phyloP scores from a whole-genome alignment of 64 coral and sea anemone species.

The Trachythela sp. region DNA sequence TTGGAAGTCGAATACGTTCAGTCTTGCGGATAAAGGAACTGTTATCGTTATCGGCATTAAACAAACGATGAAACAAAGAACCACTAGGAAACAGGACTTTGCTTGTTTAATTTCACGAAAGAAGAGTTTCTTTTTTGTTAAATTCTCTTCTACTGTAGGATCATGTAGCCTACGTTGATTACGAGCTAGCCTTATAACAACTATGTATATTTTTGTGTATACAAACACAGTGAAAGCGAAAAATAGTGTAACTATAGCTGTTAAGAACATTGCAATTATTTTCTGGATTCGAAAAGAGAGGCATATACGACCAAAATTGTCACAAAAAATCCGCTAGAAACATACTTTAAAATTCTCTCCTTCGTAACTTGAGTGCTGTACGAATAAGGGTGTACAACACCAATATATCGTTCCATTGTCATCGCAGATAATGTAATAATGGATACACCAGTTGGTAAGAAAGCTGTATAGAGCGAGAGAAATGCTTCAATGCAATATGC shows the following conservation, averaged over 20 bases:
- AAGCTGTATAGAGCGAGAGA: background rate
- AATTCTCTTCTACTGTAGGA: background rate
- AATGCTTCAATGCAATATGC: slow-evolving; percentile 27
- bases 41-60: background rate
- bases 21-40: slow-evolving; percentile 3
- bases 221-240: slow-evolving; percentile 34
- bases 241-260: background rate
- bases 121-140: slow-evolving; percentile 1
- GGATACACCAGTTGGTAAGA: slow-evolving; percentile 4
- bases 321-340: slow-evolving; percentile 21
- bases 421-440: slow-evolving; percentile 34
- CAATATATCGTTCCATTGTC: slow-evolving; percentile 37
- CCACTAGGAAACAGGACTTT: slow-evolving; percentile 25
- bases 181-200: background rate
- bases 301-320: background rate
- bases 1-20: slow-evolving; percentile 17
- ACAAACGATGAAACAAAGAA: slow-evolving; percentile 25
- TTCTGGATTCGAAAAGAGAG: background rate
- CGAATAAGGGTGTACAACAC: slow-evolving; percentile 17
- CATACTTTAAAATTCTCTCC: background rate
- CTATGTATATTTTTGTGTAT: slow-evolving; percentile 32
- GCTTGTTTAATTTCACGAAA: slow-evolving; percentile 29
- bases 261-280: background rate
- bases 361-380: slow-evolving; percentile 30
- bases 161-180: slow-evolving; percentile 19